Conservation (phyloP, 2,113 vertebrate genomes). For the Nipponia nippon region DNA sequence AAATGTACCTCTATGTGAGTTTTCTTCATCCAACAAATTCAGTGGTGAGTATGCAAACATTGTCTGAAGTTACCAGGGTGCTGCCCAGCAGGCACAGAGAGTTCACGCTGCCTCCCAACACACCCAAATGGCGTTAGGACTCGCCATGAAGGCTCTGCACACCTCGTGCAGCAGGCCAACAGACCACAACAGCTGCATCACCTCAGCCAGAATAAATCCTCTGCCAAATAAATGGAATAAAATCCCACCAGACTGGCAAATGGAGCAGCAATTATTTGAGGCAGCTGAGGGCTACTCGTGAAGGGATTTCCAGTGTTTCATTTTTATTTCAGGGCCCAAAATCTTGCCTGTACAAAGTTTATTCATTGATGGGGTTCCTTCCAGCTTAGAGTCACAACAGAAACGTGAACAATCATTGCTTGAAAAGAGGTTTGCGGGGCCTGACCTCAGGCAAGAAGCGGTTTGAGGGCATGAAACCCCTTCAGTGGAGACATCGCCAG, state of each 20-base stretch:
- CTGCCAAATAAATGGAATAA: not conserved
- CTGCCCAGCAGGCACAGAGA: not conserved
- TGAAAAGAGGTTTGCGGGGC: not conserved
- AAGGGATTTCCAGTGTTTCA: not conserved
- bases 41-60: not conserved
- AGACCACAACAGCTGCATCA: not conserved
- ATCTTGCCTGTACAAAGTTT: not conserved
- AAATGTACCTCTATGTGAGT: not conserved
- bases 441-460: not conserved
- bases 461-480: not conserved
- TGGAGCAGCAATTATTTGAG: not conserved
- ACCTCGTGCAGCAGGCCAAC: no score
- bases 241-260: not conserved
- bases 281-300: not conserved
- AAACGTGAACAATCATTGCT: rapidly evolving
- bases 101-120: not conserved
- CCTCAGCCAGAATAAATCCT: not conserved
- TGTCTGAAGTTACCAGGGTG: not conserved
- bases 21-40: not conserved
- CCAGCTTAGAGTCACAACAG: not conserved
- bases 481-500: not conserved
- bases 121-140: not conserved
- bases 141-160: not conserved
- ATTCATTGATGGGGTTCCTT: not conserved
- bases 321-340: not conserved